Conservation (phyloP, 92 coral and sea anemone species). For the Desmophyllum pertusum region DNA sequence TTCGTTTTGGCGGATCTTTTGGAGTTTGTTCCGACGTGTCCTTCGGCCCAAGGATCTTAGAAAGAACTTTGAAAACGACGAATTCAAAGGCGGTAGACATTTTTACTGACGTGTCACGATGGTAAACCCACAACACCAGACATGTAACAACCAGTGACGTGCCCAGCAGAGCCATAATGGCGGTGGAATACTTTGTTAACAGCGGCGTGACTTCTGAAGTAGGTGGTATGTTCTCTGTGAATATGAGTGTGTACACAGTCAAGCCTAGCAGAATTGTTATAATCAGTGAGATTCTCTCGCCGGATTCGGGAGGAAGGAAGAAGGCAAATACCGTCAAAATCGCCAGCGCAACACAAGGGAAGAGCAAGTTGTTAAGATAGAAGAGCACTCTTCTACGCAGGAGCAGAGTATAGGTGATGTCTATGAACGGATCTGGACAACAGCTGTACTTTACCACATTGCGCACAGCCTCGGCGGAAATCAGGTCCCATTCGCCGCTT, state of each 20-base stretch:
- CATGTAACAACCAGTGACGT: constrained; percentile 79
- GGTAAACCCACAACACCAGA: constrained; percentile 71
- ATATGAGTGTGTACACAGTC: constrained; percentile 88
- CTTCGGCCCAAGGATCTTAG: constrained; percentile 66
- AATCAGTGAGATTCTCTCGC: constrained; percentile 90
- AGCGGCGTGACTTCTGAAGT: constrained; percentile 92
- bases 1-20: constrained; percentile 35
- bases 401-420: constrained; percentile 80
- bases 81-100: constrained; percentile 81
- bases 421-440: constrained; percentile 86
- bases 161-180: constrained; percentile 70
- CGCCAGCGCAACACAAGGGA: constrained; percentile 89
- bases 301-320: constrained; percentile 89
- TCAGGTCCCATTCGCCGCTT: constrained; percentile 95
- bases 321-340: constrained; percentile 82
- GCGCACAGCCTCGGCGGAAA: constrained; percentile 73
- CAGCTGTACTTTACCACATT: constrained; percentile 90
- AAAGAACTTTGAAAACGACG: constrained; percentile 74
- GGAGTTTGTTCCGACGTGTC: constrained; percentile 24
- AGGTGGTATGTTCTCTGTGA: constrained; percentile 92
- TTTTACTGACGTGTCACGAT: constrained; percentile 69
- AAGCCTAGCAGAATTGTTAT: constrained; percentile 91
- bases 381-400: constrained; percentile 77
- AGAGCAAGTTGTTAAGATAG: constrained; percentile 83
- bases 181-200: constrained; percentile 83